phyloP scores from a whole-genome alignment of 2,113 vertebrate genomes.

The Siphamia tubifer region DNA sequence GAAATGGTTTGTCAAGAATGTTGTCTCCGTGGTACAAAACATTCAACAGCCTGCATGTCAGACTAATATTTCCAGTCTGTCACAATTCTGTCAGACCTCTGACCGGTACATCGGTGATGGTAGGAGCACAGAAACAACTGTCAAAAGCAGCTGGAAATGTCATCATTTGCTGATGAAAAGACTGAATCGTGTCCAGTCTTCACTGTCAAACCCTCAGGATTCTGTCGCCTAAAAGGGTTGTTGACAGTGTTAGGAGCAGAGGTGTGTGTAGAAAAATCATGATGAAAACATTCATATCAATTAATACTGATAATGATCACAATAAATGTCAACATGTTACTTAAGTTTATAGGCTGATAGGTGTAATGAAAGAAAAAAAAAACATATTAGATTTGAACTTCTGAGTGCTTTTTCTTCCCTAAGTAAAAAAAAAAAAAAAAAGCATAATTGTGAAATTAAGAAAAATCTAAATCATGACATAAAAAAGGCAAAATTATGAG shows the following conservation, averaged over 20 bases:
- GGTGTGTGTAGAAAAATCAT: too few species aligned
- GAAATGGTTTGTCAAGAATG: slow-evolving; percentile 70
- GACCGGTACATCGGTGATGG: slow-evolving; percentile 31
- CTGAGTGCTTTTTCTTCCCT: not conserved
- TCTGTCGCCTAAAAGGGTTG: not conserved
- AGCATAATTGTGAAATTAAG: too few species aligned
- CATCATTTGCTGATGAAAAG: not conserved
- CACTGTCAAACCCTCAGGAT: not conserved
- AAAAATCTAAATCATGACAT: too few species aligned
- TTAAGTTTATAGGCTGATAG: too few species aligned
- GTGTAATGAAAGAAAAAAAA: too few species aligned
- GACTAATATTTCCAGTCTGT: slow-evolving; percentile 59
- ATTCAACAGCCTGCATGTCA: slow-evolving; percentile 18
- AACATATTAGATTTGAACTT: too few species aligned
- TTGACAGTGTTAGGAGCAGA: too few species aligned
- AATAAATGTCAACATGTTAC: too few species aligned
- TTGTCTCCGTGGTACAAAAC: slow-evolving; percentile 58
- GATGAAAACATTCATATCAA: too few species aligned
- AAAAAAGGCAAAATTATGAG: too few species aligned
- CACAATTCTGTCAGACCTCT: slow-evolving; percentile 48
- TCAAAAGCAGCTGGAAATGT: slow-evolving; percentile 15
- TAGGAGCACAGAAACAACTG: not conserved
- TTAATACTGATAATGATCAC: too few species aligned
- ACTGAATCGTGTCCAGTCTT: not conserved
- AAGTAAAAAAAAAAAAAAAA: too few species aligned